Evolutionary conservation across 2,888 invertebrate genomes (phyloP), one percentile per base, ranked within the genome.

Genomic region (Eristalinus aeneus): DNA sequence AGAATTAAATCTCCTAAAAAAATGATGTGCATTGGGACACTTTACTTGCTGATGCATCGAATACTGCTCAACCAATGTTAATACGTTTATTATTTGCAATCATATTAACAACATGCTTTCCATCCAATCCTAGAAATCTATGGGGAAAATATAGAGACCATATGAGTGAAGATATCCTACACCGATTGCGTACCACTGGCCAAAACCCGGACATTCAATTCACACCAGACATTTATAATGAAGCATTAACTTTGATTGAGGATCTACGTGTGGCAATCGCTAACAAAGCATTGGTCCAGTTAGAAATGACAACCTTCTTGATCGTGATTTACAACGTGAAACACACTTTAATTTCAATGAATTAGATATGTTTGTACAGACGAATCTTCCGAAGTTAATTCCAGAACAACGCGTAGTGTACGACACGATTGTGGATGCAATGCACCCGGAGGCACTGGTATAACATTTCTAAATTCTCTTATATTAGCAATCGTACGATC

Each of bases 21-120:
- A 88, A 90, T 80, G 90, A 87, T 80, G 39, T 31, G 5, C 75
- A 86, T 74, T 88, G n/a, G n/a, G n/a, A n/a, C n/a, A n/a, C n/a
- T n/a, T n/a, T n/a, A n/a, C n/a, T n/a, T n/a, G n/a, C n/a, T n/a
- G n/a, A n/a, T n/a, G n/a, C n/a, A n/a, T n/a, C n/a, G n/a, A n/a
- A n/a, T 60, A 34, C 72, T 60, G 46, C 71, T 60, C 31, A 11
- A 64, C 69, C 84, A 74, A 8, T 69, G 32, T 75, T 80, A 68
- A 83, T 58, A 23, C 58, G 58, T 23, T n/a, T n/a, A n/a, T n/a
- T n/a, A n/a, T n/a, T n/a, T n/a, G n/a, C n/a, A n/a, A n/a, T n/a
- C n/a, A n/a, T n/a, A n/a, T n/a, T n/a, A n/a, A 58, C 58, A 9
- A 23, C 23, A 58, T 58, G n/a, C n/a, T n/a, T n/a, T n/a, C n/a